Evolutionary conservation across 2,797 vertebrate species (phyloP).

Genomic region (Staurois parvus): DNA sequence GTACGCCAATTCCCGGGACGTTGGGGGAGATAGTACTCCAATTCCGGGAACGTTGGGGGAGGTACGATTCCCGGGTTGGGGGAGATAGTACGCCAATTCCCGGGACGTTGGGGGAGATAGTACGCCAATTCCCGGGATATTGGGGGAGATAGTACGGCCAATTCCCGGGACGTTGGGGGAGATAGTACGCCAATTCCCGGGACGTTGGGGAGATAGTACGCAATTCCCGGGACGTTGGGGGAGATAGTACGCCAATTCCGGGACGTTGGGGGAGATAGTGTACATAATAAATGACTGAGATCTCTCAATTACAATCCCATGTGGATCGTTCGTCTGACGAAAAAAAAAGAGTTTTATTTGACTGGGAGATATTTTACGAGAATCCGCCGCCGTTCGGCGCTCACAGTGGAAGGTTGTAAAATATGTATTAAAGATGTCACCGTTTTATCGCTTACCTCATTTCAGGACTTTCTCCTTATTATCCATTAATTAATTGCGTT

Average conservation of each 20-base stretch:
- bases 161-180: no score
- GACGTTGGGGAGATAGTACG: no score
- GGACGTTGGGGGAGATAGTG: not conserved
- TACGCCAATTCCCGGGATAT: no score
- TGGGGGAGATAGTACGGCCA: no score
- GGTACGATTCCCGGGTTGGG: no score
- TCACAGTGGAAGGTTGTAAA: not conserved
- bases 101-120: no score
- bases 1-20: no score
- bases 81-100: no score
- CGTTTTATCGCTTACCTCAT: not conserved
- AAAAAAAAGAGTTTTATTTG: not conserved
- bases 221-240: no score
- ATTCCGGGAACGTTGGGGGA: no score
- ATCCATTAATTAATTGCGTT: constrained; percentile 6
- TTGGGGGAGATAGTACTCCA: no score
- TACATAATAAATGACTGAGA: not conserved
- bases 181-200: no score
- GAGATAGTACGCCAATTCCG: not conserved
- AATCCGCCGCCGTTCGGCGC: not conserved
- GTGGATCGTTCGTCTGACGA: not conserved
- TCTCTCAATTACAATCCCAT: not conserved
- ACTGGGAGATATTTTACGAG: not conserved
- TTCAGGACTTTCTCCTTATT: not conserved
- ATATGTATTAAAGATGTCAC: not conserved